Conservation (phyloP, 2,888 invertebrate species). For the Chrysodeixis includens region DNA sequence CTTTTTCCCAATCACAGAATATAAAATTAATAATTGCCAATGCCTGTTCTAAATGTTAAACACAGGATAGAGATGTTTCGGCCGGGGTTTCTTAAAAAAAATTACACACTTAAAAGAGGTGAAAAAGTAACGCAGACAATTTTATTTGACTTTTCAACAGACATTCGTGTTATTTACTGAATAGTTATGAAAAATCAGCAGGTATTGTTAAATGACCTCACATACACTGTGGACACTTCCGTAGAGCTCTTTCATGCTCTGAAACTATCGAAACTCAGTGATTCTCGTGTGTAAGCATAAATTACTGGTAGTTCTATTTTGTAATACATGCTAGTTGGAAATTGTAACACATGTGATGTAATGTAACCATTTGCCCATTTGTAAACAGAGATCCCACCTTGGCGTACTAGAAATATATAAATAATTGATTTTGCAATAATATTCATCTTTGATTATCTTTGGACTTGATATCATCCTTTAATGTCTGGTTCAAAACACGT, state of each 20-base stretch:
- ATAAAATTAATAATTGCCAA: no score
- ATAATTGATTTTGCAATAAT: no score
- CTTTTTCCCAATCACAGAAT: no score
- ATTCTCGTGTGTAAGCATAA: slow-evolving; percentile 1
- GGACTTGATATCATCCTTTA: not conserved
- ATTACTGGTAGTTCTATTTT: not conserved
- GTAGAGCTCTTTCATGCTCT: slow-evolving; percentile 6
- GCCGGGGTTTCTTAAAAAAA: no score
- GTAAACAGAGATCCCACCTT: no score
- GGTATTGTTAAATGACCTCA: not conserved
- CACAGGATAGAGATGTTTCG: not conserved
- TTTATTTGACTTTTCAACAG: not conserved
- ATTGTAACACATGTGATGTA: not conserved
- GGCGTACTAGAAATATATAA: no score
- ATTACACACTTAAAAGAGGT: no score
- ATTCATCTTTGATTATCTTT: no score
- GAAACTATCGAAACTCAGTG: slow-evolving; percentile 5
- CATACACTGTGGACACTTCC: slow-evolving; percentile 1
- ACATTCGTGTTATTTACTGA: not conserved
- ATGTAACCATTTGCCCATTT: not conserved
- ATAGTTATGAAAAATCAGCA: not conserved
- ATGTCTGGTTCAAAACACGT: not conserved
- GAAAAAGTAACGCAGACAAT: no score
- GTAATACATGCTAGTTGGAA: not conserved
- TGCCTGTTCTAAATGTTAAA: no score